Evolutionary conservation across 2,888 invertebrate genomes (phyloP).

Genomic region (Sclerodermus sp.): DNA sequence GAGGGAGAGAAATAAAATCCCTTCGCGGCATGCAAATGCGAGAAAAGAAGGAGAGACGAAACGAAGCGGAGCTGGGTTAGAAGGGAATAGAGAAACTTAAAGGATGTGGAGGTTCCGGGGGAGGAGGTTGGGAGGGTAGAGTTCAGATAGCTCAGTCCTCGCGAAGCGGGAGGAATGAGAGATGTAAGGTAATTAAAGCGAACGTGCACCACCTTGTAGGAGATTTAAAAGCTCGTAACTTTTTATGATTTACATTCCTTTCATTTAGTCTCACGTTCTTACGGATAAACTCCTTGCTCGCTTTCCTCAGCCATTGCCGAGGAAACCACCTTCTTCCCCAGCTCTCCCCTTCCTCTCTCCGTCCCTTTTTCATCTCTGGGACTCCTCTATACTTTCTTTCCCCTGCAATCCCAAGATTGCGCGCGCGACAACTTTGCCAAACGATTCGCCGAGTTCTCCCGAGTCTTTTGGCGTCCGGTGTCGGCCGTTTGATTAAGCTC

Average conservation of each 20-base stretch:
- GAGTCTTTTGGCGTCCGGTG: constrained; percentile 8
- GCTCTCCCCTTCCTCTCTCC: constrained; percentile 4
- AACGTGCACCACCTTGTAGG: constrained; percentile 57
- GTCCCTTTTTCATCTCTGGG: not conserved
- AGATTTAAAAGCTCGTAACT: constrained; percentile 59
- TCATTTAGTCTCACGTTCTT: constrained; percentile 55
- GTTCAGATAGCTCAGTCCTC: no score
- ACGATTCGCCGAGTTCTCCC: constrained; percentile 11
- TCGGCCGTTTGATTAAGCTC: constrained; percentile 27
- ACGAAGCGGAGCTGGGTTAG: constrained; percentile 4
- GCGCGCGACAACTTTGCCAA: constrained; percentile 32
- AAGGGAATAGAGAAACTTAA: constrained; percentile 2
- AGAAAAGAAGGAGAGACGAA: constrained; percentile 18
- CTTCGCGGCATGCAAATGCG: not conserved
- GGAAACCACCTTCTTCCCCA: not conserved
- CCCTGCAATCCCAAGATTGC: constrained; percentile 22
- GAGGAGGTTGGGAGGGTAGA: constrained; percentile 2
- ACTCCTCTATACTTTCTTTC: constrained; percentile 8
- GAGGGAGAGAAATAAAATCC: no score
- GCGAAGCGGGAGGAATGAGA: constrained; percentile 48
- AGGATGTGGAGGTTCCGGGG: no score
- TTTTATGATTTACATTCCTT: constrained; percentile 59
- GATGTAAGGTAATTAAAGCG: constrained; percentile 57
- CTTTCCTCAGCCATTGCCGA: constrained; percentile 8
- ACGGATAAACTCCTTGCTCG: constrained; percentile 40